These are phyloP conservation scores for Aldrovandia affinis DNA, from an alignment of 2,797 vertebrate genomes.

Conservation along the genomic window DNA sequence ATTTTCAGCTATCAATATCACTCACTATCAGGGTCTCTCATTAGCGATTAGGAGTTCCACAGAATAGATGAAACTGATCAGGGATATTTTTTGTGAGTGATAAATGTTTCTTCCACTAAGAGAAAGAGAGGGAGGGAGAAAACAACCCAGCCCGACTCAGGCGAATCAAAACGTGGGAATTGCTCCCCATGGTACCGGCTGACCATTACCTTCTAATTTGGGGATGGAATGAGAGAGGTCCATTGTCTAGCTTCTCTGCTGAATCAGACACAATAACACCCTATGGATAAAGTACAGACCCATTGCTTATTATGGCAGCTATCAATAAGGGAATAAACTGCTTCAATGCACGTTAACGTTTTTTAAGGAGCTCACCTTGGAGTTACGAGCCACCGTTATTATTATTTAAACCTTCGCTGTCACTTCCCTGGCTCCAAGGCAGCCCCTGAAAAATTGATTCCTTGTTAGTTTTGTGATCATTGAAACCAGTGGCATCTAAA, in stretches of 20 bases:
- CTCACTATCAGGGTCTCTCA: slow-evolving; percentile 44
- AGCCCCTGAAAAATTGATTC: slow-evolving; percentile 33
- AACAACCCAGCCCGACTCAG: neutral
- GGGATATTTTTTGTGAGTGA: neutral
- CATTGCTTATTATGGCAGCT: slow-evolving; percentile 18
- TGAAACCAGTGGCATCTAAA: slow-evolving; percentile 12
- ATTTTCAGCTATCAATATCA: slow-evolving; percentile 50
- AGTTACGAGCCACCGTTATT: slow-evolving; percentile 38
- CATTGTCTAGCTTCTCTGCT: slow-evolving; percentile 17
- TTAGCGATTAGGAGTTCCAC: slow-evolving; percentile 47
- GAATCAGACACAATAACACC: slow-evolving; percentile 23
- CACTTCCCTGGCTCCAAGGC: neutral
- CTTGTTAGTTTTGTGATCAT: slow-evolving; percentile 16
- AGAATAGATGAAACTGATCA: neutral
- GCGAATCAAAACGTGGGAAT: slow-evolving; percentile 7
- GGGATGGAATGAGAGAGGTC: neutral
- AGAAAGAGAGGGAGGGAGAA: neutral
- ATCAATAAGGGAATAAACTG: slow-evolving; percentile 38
- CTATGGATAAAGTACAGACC: neutral
- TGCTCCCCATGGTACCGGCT: slow-evolving; percentile 3
- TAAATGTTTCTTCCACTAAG: neutral
- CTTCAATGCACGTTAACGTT: slow-evolving; percentile 30
- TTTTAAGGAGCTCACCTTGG: slow-evolving; percentile 35
- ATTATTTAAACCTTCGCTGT: slow-evolving; percentile 34
- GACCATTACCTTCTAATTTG: slow-evolving; percentile 16